Base-by-base conservation (phyloP, 1,140 invertebrate genomes). In the Drosophila parabipectinata region DNA sequence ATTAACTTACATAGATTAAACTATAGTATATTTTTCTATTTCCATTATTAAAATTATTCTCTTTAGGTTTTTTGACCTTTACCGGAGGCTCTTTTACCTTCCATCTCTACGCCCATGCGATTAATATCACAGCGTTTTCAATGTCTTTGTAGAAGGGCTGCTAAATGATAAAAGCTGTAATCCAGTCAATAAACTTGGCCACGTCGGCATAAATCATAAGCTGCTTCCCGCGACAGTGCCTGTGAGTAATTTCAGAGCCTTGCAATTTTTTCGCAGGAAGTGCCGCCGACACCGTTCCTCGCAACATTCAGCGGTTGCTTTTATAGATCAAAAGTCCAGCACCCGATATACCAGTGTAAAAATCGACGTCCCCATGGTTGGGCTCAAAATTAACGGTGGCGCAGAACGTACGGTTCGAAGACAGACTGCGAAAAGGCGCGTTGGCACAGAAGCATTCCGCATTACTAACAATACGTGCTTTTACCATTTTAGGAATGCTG, bases 121-220 rank as follows among this genome's bases (percentile, higher is more conserved):
- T 21, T 50, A 51, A 63, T 69, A 69, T 69, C 66, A 69, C 63
- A 69, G 66, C 66, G 52, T 37, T 50, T 68, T 64, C 26, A 45
- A 32, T 4, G 18, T 18, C 51, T n/a, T 28, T 18, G 15, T 18
- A 50, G 4, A 9, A 47, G 28, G 15, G 18, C 14, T 37, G 8
- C 72, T 79, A 89, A 14, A 90, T 91, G 28, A 85, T 76, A 52
- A 91, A 91, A 18, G 90, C 90, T 61, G 76, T 89, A 47, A 92
- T 85, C 92, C 92, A 92, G 52, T 90, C 85, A 3, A 87, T 69
- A 76, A 92, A 92, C 61, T 92, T 91, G 37, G 84, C 80, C 28
- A 92, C 91, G 68, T 92, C 92, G 10, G 88, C 79, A 62, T 92
- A 92, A 7, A 92, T 76, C 7, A 92, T 75, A 54, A 91, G 92